Conservation (phyloP, 2,888 invertebrate genomes). For the Clitarchus hookeri region DNA sequence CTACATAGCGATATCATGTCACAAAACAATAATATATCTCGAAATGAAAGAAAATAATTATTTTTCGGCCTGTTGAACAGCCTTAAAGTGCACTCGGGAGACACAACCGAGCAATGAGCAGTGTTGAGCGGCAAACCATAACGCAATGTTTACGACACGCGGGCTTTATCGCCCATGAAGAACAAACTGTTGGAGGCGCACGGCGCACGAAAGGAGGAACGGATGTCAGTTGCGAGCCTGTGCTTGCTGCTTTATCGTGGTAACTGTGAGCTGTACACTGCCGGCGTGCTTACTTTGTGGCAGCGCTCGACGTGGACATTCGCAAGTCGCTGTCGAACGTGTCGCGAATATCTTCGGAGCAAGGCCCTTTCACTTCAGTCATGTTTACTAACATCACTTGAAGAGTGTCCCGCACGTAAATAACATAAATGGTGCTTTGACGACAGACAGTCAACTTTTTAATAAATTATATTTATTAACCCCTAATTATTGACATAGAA, state of each 20-base stretch:
- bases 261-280: not conserved
- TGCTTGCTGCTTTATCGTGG: not conserved
- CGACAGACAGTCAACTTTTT: too few relatives aligned
- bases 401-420: too few relatives aligned
- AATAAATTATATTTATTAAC: too few relatives aligned
- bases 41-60: too few relatives aligned
- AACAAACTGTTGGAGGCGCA: not conserved
- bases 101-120: not conserved
- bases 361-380: not conserved
- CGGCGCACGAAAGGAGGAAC: not conserved
- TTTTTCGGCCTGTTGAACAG: too few relatives aligned
- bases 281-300: not conserved
- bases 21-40: too few relatives aligned
- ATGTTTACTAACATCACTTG: not conserved
- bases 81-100: too few relatives aligned
- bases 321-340: not conserved
- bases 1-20: too few relatives aligned
- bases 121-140: not conserved
- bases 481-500: too few relatives aligned
- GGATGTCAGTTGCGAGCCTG: not conserved
- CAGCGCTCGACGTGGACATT: not conserved
- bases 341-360: not conserved
- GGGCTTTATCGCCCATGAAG: not conserved
- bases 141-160: not conserved
- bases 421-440: too few relatives aligned